phyloP scores from a whole-genome alignment of 2,113 vertebrate species.

The Gorsachius goisagi region DNA sequence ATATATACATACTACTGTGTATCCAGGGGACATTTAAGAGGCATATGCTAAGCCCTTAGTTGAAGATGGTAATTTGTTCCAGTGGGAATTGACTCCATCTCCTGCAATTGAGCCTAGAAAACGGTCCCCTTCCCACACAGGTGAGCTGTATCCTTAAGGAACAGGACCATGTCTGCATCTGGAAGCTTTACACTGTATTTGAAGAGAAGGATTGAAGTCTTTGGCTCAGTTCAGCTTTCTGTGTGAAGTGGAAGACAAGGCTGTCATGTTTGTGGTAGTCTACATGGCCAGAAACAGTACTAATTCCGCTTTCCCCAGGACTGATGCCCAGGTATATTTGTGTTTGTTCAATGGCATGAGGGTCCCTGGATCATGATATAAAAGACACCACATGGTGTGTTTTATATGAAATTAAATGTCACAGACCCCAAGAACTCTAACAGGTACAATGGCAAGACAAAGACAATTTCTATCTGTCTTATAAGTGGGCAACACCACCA shows the following conservation, averaged over 20 bases:
- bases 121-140: neutral
- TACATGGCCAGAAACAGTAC: neutral
- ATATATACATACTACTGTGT: neutral
- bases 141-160: neutral
- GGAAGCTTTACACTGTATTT: neutral
- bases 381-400: neutral
- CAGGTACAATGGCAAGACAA: no score
- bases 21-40: neutral
- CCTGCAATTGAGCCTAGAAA: neutral
- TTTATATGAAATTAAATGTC: neutral
- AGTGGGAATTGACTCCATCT: neutral
- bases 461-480: neutral
- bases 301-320: neutral
- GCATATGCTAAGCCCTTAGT: neutral
- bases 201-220: neutral
- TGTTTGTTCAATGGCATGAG: rapidly evolving
- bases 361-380: no score
- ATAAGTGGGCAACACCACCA: neutral
- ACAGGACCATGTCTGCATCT: neutral
- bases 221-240: neutral
- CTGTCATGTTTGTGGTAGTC: neutral
- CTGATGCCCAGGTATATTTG: neutral
- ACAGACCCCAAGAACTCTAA: neutral
- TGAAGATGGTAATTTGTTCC: neutral
- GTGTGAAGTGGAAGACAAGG: neutral